Evolutionary conservation across 2,888 invertebrate species (phyloP).

Genomic region (Dascillus cervinus): DNA sequence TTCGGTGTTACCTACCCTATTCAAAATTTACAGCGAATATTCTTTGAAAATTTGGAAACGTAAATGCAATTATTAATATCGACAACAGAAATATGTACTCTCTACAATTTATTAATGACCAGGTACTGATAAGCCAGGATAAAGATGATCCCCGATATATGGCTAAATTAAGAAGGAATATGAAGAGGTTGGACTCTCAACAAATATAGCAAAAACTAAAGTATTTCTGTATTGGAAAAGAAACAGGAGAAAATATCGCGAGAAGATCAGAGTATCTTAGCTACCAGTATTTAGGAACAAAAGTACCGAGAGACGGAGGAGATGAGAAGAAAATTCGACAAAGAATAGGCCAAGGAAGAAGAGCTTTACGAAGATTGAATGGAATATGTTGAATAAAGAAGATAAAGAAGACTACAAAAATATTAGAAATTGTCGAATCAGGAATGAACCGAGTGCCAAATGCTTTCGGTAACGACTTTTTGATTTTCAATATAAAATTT

Average conservation of each 20-base stretch:
- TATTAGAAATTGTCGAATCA: no score
- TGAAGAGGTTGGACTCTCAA: slow-evolving; percentile 4
- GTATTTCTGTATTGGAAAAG: slow-evolving; percentile 2
- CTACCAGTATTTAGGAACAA: no score
- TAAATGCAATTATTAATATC: slow-evolving; percentile 4
- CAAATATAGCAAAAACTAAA: slow-evolving; percentile 1
- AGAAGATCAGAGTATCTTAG: no score
- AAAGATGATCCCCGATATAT: slow-evolving; percentile 3
- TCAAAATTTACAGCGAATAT: slow-evolving; percentile 12
- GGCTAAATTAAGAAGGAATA: slow-evolving; percentile 4
- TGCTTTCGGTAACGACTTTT: no score
- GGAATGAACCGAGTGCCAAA: no score
- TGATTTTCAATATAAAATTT: no score
- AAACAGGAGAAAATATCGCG: not conserved
- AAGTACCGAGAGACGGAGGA: slow-evolving; percentile 2
- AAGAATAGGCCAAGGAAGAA: slow-evolving; percentile 7
- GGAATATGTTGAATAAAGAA: slow-evolving; percentile 5
- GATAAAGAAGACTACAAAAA: slow-evolving; percentile 7
- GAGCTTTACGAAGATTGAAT: no score
- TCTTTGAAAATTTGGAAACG: slow-evolving; percentile 8
- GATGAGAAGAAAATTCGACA: slow-evolving; percentile 5
- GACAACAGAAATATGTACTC: slow-evolving; percentile 2
- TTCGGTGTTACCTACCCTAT: slow-evolving; percentile 11
- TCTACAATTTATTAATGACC: slow-evolving; percentile 6
- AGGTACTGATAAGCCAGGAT: slow-evolving; percentile 4